phyloP scores from a whole-genome alignment of 1,140 invertebrate genomes.

The Drosophila bifasciata region DNA sequence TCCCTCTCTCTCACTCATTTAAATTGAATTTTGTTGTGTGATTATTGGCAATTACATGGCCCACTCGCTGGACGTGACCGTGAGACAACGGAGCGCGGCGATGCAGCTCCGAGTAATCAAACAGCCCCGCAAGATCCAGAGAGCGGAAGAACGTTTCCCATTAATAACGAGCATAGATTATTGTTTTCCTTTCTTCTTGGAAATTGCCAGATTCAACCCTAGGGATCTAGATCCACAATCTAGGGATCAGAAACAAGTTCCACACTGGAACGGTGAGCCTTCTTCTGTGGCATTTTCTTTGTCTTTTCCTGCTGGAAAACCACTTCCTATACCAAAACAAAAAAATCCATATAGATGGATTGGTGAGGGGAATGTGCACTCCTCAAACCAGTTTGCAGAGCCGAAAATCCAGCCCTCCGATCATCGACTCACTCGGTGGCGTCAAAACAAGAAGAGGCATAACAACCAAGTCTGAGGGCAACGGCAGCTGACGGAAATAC shows the following conservation, averaged over 20 bases:
- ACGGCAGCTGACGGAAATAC: conserved; percentile 76
- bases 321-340: conserved; percentile 51
- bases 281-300: conserved; percentile 48
- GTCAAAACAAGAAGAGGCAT: conserved; percentile 31
- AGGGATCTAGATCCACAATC: conserved; percentile 1
- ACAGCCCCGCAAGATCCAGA: conserved; percentile 19
- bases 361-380: conserved; percentile 15
- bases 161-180: conserved; percentile 56
- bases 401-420: conserved; percentile 30
- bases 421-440: conserved; percentile 26
- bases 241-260: conserved; percentile 62
- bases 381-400: conserved; percentile 39
- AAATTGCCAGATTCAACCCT: conserved; percentile 22
- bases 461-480: conserved; percentile 21
- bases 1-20: conserved; percentile 38
- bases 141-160: conserved; percentile 27
- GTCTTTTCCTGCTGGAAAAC: conserved; percentile 62
- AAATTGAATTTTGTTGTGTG: conserved; percentile 62
- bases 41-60: conserved; percentile 72
- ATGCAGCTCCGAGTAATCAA: conserved; percentile 25
- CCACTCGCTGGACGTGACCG: conserved; percentile 56
- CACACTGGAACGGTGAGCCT: conserved; percentile 39
- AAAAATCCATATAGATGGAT: conserved; percentile 39
- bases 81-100: conserved; percentile 40
- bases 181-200: conserved; percentile 45